Evolutionary conservation across 2,797 vertebrate species (phyloP).

Genomic region (Falco novaeseelandiae): DNA sequence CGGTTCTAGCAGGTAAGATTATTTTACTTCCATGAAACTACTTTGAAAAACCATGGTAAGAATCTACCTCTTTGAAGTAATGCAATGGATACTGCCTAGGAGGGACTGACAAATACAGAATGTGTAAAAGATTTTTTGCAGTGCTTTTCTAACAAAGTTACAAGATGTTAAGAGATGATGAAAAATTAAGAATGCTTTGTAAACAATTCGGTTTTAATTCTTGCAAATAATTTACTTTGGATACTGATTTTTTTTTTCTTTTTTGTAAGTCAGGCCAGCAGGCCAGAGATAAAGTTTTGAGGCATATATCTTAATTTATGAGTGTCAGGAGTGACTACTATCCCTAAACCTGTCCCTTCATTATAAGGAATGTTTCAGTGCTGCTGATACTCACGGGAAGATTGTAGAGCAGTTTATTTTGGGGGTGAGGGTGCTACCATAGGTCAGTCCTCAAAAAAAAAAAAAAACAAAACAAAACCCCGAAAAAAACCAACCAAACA

Average conservation of each 20-base stretch:
- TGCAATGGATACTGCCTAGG: background rate
- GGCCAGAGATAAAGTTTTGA: background rate
- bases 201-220: background rate
- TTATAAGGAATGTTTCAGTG: background rate
- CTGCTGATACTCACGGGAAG: background rate
- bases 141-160: background rate
- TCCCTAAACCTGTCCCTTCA: background rate
- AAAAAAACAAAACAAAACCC: too few species aligned
- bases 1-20: background rate
- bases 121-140: background rate
- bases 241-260: background rate
- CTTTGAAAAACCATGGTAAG: background rate
- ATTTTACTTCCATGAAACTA: background rate
- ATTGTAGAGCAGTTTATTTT: background rate
- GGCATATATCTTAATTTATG: background rate
- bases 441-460: background rate
- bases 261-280: background rate
- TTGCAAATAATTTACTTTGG: background rate
- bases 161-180: background rate
- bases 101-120: background rate
- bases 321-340: background rate
- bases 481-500: rapidly evolving
- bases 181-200: background rate
- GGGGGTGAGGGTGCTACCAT: background rate
- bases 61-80: background rate